Evolutionary conservation across 2,888 invertebrate species (phyloP), one percentile per base, ranked within the genome.

Genomic region (Ichneumon xanthorius): DNA sequence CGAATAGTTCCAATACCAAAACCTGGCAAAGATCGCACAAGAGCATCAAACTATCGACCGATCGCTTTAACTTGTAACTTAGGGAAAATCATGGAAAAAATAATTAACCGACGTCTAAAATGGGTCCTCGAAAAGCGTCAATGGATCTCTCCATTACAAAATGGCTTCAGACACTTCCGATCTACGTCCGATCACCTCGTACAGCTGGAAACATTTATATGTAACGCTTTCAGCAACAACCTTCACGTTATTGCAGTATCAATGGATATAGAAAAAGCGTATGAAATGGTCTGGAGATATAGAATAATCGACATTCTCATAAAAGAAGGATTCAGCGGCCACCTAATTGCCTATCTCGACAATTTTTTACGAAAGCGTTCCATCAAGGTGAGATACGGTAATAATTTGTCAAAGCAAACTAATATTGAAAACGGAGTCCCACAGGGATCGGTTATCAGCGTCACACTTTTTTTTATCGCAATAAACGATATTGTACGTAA

Each of bases 141-240:
- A 1, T 67, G 78, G 33, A 26, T 87, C 14, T 55, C 75, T 9
- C n/a, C 72, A 4, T 4, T 11, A 1, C 82, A 87, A 71, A 79
- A 55, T 9, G 85, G 87, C 2, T 87, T 85, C 50, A 71, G 87
- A 33, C 45, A 70, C 26, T 33, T 61, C 33, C 80, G 80, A 1
- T 84, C 78, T 16, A 87, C 87, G 0, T 26, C 48, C 5, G 80
- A 87, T 26, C 71, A 75, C 19, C 61, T 87, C 1, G 40, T 80
- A 4, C 50, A 48, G 7, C 11, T 48, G 7, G 48, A 48, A 48
- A 48, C 48, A 14, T 48, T 14, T 9, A 48, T 48, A 11, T 48
- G 48, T 11, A 48, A 48, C 48, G 48, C 48, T 16, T 48, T 48
- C 16, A 11, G 3, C 14, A 48, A 48, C 48, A 48, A 48, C 11